A percentile compares a stretch with the other conserved stretches of the same genome.
Conservation (phyloP, 2,113 vertebrate genomes). For the Chelonoidis abingdonii region DNA sequence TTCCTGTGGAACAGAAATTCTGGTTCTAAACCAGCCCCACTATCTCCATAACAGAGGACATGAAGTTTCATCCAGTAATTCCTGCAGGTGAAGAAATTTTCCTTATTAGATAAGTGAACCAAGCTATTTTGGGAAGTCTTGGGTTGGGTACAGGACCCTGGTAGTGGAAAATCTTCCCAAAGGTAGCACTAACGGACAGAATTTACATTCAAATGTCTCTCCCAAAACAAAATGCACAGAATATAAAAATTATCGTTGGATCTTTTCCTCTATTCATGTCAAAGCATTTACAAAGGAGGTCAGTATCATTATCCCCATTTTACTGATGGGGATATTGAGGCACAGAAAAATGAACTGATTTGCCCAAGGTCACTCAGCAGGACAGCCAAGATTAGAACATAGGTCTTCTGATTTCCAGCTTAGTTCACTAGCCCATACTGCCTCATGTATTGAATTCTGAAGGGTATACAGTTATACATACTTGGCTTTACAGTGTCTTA, state of each 20-base stretch:
- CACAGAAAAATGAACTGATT: neutral
- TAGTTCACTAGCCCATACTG: too few species aligned
- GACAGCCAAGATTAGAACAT: too few species aligned
- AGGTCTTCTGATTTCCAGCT: too few species aligned
- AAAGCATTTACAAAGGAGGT: neutral
- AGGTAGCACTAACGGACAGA: neutral
- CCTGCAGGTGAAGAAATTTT: neutral
- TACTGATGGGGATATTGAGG: neutral
- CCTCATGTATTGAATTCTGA: neutral
- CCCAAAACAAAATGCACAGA: neutral
- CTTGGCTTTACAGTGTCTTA: neutral
- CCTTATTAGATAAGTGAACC: neutral
- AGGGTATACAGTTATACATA: fast-evolving
- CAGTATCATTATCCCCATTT: neutral
- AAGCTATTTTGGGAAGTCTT: neutral
- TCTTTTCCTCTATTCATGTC: neutral
- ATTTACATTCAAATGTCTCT: neutral
- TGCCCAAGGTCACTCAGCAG: neutral
- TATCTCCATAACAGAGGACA: neutral
- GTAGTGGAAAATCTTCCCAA: neutral
- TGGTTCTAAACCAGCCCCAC: neutral
- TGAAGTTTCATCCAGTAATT: neutral
- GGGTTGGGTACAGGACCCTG: neutral
- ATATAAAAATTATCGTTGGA: neutral
- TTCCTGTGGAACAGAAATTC: neutral